These are phyloP conservation scores for Pseudanteris insignis DNA, from an alignment of 2,888 invertebrate species.

Conservation along the genomic window DNA sequence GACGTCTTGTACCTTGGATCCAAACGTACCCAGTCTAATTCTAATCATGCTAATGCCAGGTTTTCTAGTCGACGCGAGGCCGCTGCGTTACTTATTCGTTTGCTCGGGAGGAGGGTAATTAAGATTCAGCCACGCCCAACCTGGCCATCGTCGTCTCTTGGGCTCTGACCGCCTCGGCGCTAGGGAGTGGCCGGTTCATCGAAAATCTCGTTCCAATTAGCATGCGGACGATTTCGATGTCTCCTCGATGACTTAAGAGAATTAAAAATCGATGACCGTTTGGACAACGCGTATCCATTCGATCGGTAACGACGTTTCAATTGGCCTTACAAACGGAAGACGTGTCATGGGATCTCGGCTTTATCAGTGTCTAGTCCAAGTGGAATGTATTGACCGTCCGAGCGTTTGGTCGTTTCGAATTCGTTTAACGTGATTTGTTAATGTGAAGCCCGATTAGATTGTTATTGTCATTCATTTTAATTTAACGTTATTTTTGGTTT, in stretches of 20 bases:
- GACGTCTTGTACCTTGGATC: slow-evolving; percentile 63
- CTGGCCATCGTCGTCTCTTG: slow-evolving; percentile 62
- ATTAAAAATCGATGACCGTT: slow-evolving; percentile 34
- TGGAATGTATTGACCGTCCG: too few species aligned
- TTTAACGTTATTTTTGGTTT: too few species aligned
- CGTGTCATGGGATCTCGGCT: too few species aligned
- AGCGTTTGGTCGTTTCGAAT: too few species aligned
- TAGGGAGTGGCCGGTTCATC: slow-evolving; percentile 61
- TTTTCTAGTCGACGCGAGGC: slow-evolving; percentile 45
- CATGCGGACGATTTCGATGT: slow-evolving; percentile 48
- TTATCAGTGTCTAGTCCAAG: too few species aligned
- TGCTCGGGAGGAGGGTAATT: slow-evolving; percentile 61
- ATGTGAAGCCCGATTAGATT: too few species aligned
- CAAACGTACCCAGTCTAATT: slow-evolving; percentile 66
- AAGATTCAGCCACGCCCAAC: slow-evolving; percentile 67
- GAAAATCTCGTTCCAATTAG: slow-evolving; percentile 59
- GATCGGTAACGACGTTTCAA: too few species aligned
- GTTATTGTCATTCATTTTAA: too few species aligned
- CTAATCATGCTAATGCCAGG: slow-evolving; percentile 66
- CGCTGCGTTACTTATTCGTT: slow-evolving; percentile 58
- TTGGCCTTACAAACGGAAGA: too few species aligned
- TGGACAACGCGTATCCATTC: slow-evolving; percentile 7
- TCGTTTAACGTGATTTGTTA: too few species aligned
- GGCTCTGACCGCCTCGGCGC: slow-evolving; percentile 58
- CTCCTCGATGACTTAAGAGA: slow-evolving; percentile 34